Base-by-base conservation (phyloP, 2,113 vertebrate species). In the Megaceryle torquata region DNA sequence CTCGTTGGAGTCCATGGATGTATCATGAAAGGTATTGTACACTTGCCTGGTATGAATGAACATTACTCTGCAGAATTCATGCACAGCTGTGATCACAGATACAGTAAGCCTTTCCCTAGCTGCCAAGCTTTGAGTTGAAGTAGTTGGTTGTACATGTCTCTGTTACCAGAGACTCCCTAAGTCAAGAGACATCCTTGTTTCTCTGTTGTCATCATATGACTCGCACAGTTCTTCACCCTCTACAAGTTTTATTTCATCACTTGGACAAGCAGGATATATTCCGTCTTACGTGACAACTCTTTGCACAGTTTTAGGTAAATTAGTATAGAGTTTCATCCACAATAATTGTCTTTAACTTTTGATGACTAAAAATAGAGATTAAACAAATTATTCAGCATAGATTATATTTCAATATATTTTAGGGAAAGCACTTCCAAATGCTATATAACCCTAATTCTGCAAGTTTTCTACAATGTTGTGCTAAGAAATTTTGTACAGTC, bases 1-100 rank as follows among this genome's bases (percentile, higher is more conserved):
- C 6, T 99, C 16, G 9, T 99, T 33, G 98, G 98, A 48, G 51
- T 99, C 16, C 93, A 98, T 3, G 98, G 99, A 79, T 97, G 97
- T 61, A 98, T 98, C 37, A 57, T 97, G 76, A 89, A 94, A 91
- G 98, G 98, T 98, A 96, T n/a, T 1, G 0, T 22, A 35, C 25
- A 26, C 43, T 67, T 64, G 29, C 54, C n/a, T 60, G 26, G 10
- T 8, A 22, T 5, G 56, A 82, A 33, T 29, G 14, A 65, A 71
- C 1, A 0, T 44, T 61, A 33, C 59, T 70, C 25, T 31, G 84
- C 22, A 43, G 71, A 39, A 56, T 25, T 78, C n/a, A 53, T 17
- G 33, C 15, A 56, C 11, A 50, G 57, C 14, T 44, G 4, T 2
- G 28, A n/a, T 37, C 21, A 5, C 15, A 46, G 54, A 39, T 28